Conservation (phyloP, 2,797 vertebrate genomes). For the Sebastes dallii region DNA sequence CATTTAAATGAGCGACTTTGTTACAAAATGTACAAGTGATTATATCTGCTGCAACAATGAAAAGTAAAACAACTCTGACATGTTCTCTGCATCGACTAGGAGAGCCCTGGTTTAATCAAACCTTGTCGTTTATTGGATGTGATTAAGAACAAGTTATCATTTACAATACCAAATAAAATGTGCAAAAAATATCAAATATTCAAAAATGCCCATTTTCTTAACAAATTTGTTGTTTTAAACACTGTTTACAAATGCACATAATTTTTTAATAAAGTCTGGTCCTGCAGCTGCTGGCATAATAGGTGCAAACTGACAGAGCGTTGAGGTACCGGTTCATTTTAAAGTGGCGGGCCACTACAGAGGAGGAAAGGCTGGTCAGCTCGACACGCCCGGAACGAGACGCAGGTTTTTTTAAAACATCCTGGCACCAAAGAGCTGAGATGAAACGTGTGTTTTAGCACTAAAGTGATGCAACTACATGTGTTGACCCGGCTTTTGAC, state of each 20-base stretch:
- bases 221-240: conserved; percentile 63
- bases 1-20: not conserved
- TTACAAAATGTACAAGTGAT: conserved; percentile 13
- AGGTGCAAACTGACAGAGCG: conserved; percentile 57
- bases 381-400: conserved; percentile 20
- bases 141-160: conserved; percentile 58
- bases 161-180: conserved; percentile 73
- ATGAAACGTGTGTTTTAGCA: conserved; percentile 6
- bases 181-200: conserved; percentile 74
- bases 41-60: conserved; percentile 2
- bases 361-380: conserved; percentile 47
- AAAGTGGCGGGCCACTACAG: conserved; percentile 66
- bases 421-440: conserved; percentile 50
- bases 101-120: conserved; percentile 31
- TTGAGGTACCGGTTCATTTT: conserved; percentile 71
- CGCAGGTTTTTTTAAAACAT: conserved; percentile 13
- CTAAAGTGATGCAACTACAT: conserved; percentile 1
- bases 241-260: conserved; percentile 70
- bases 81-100: conserved; percentile 16
- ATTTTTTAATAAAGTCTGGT: conserved; percentile 58
- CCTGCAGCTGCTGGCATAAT: conserved; percentile 67
- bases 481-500: conserved; percentile 4
- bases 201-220: conserved; percentile 69
- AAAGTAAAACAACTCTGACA: not conserved
- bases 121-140: conserved; percentile 30